Conservation (phyloP, 2,113 vertebrate species). For the Bettongia penicillata region DNA sequence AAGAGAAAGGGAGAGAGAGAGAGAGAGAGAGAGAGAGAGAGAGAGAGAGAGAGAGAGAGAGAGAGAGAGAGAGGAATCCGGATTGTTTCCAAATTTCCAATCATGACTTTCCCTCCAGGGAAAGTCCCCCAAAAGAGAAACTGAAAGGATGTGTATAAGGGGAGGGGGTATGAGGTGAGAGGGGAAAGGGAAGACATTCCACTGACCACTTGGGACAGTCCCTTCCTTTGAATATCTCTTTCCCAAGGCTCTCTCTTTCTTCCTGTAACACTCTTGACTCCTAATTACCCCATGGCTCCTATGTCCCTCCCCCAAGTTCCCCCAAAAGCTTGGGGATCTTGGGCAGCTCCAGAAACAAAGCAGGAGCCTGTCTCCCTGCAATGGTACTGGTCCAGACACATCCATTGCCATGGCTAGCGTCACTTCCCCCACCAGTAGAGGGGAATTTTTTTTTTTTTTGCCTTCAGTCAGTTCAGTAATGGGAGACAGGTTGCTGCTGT, state of each 20-base stretch:
- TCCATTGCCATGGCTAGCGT: neutral
- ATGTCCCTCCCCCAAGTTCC: neutral
- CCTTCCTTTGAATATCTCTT: neutral
- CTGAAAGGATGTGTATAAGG: slow-evolving; percentile 40
- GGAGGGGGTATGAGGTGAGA: neutral
- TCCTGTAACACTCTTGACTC: neutral
- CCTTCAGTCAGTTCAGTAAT: neutral
- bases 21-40: fast-evolving
- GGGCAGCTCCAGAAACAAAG: neutral
- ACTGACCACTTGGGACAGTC: neutral
- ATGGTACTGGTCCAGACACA: neutral
- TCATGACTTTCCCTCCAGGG: slow-evolving; percentile 75
- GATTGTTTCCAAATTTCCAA: slow-evolving; percentile 77
- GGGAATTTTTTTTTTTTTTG: neutral
- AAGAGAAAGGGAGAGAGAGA: fast-evolving
- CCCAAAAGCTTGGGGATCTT: neutral
- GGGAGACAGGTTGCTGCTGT: neutral
- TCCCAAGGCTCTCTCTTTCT: neutral
- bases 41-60: fast-evolving
- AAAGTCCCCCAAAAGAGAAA: slow-evolving; percentile 77
- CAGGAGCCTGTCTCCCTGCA: neutral
- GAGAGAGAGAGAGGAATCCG: neutral
- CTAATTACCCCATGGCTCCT: neutral
- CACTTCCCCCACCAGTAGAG: neutral
- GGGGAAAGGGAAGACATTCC: neutral